phyloP scores from a whole-genome alignment of 2,797 vertebrate genomes.

The Periophthalmus magnuspinnatus region DNA sequence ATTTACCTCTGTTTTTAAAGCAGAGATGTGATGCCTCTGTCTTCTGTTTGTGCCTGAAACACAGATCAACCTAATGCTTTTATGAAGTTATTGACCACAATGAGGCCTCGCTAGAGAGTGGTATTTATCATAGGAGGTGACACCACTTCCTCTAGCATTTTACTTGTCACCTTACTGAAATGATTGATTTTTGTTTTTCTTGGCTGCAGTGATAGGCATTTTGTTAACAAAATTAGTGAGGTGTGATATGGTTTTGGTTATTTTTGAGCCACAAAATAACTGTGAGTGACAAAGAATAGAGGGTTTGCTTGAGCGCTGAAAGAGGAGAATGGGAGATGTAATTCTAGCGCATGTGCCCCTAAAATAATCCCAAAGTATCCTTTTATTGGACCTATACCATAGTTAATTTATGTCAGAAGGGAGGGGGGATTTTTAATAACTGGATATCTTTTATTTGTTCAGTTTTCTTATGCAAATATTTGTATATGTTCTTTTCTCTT shows the following conservation, averaged over 20 bases:
- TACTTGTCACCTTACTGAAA: constrained; percentile 59
- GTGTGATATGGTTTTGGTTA: constrained; percentile 19
- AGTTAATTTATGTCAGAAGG: constrained; percentile 56
- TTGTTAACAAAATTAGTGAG: constrained; percentile 22
- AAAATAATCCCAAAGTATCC: constrained; percentile 61
- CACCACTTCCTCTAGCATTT: constrained; percentile 51
- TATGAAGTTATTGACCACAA: constrained; percentile 49
- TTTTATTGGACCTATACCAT: constrained; percentile 70
- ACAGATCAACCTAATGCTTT: constrained; percentile 60
- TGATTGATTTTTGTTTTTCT: constrained; percentile 17
- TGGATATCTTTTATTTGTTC: constrained; percentile 57
- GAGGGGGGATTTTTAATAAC: constrained; percentile 63
- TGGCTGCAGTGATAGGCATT: constrained; percentile 28
- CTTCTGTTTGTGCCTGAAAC: constrained; percentile 70
- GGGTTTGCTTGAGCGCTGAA: constrained; percentile 27
- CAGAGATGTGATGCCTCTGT: constrained; percentile 65
- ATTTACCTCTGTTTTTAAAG: constrained; percentile 51
- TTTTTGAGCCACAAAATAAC: constrained; percentile 22
- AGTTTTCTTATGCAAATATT: constrained; percentile 76
- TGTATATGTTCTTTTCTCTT: constrained; percentile 77
- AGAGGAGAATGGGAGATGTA: constrained; percentile 38
- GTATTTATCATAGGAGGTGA: constrained; percentile 14
- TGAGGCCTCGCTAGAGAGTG: constrained; percentile 57
- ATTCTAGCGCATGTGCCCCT: constrained; percentile 45
- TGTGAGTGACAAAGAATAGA: constrained; percentile 26